Conservation (phyloP, 1,140 invertebrate species). For the Temnothorax curvispinosus region DNA sequence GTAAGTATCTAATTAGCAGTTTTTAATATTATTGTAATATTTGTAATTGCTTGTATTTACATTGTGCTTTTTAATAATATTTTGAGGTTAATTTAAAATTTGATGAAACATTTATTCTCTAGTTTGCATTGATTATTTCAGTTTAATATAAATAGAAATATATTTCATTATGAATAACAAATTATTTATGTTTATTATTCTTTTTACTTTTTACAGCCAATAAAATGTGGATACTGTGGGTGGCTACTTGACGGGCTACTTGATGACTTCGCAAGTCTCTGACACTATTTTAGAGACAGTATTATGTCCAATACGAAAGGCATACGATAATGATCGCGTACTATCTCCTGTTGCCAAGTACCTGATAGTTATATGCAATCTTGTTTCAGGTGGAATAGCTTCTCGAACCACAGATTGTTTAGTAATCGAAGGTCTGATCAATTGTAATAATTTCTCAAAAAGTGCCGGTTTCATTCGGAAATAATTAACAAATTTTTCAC, state of each 20-base stretch:
- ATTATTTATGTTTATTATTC: not conserved
- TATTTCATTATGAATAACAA: conserved; percentile 9
- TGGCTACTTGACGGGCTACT: not conserved
- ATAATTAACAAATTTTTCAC: conserved; percentile 9
- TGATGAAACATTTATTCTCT: not conserved
- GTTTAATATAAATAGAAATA: not conserved
- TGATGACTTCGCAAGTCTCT: too few species aligned
- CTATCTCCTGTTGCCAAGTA: not conserved
- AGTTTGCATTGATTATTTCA: not conserved
- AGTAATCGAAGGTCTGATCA: not conserved
- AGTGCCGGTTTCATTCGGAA: not conserved
- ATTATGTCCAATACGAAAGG: too few species aligned
- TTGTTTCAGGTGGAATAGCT: conserved; percentile 4
- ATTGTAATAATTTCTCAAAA: not conserved
- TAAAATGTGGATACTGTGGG: conserved; percentile 10
- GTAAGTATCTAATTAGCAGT: not conserved
- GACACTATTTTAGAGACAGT: too few species aligned
- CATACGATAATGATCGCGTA: too few species aligned
- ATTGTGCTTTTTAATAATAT: conserved; percentile 7
- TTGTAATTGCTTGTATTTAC: not conserved
- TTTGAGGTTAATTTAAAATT: conserved; percentile 6
- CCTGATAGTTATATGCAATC: not conserved
- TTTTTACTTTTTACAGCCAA: conserved; percentile 1
- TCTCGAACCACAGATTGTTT: not conserved
- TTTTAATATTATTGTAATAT: conserved; percentile 5